phyloP scores from a whole-genome alignment of 2,888 invertebrate species.

The Boloria selene region DNA sequence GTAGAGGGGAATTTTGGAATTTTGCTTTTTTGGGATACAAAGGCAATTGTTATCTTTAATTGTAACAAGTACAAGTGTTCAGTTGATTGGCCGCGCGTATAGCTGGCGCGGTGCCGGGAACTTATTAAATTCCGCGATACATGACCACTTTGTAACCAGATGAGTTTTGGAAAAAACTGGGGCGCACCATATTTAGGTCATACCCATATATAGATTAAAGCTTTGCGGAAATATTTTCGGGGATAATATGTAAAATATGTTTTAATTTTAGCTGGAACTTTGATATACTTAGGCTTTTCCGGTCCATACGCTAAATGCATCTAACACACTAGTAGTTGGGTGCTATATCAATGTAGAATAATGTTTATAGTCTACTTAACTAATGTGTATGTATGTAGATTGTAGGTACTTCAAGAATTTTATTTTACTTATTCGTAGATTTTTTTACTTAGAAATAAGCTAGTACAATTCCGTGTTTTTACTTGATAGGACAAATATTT shows the following conservation, averaged over 20 bases:
- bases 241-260: neutral
- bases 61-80: constrained; percentile 12
- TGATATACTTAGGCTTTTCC: neutral
- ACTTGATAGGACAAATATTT: too few species aligned
- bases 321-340: too few species aligned
- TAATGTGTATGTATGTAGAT: too few species aligned
- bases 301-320: too few species aligned
- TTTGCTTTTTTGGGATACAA: neutral
- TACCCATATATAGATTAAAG: constrained; percentile 28
- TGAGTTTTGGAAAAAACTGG: constrained; percentile 34
- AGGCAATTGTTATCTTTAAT: constrained; percentile 10
- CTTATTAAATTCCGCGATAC: constrained; percentile 36
- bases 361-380: too few species aligned
- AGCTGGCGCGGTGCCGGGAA: constrained; percentile 12
- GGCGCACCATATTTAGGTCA: constrained; percentile 32
- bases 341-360: too few species aligned
- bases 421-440: too few species aligned
- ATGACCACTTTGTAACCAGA: constrained; percentile 29
- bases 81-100: constrained; percentile 11
- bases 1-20: neutral
- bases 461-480: too few species aligned
- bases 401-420: too few species aligned
- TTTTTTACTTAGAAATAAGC: too few species aligned
- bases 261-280: neutral
- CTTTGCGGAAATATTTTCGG: constrained; percentile 2